phyloP scores from a whole-genome alignment of 2,888 invertebrate species.

The Thyatira batis region DNA sequence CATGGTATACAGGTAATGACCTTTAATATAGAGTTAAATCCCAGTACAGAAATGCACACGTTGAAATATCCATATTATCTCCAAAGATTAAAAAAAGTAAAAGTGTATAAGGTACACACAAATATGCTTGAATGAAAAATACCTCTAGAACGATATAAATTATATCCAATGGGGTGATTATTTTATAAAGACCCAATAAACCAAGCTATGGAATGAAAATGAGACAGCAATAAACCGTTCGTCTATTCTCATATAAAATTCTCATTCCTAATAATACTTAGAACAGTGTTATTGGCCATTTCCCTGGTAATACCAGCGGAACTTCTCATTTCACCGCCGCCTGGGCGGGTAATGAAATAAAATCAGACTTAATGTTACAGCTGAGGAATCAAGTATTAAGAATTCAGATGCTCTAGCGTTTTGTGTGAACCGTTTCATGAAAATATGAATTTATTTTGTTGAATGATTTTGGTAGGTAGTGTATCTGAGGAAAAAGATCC shows the following conservation, averaged over 20 bases:
- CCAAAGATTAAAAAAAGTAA: too few relatives aligned
- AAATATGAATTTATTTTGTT: too few relatives aligned
- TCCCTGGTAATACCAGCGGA: conserved; percentile 5
- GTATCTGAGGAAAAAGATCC: too few relatives aligned
- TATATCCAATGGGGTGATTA: background rate
- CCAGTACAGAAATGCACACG: too few relatives aligned
- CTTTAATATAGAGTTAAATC: too few relatives aligned
- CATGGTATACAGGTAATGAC: too few relatives aligned
- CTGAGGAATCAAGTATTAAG: background rate
- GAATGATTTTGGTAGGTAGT: too few relatives aligned
- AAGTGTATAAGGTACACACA: background rate
- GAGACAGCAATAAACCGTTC: background rate
- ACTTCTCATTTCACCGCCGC: conserved; percentile 6
- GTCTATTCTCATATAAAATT: conserved; percentile 4
- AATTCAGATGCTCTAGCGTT: background rate
- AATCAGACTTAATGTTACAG: conserved; percentile 1
- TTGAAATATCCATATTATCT: too few relatives aligned
- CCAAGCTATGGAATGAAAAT: background rate
- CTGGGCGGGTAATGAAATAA: conserved; percentile 11
- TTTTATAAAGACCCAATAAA: background rate
- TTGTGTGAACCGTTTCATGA: background rate
- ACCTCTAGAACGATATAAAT: background rate
- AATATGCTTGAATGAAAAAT: background rate
- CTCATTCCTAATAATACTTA: conserved; percentile 6
- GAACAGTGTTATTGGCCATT: conserved; percentile 10